Percentiles rank a stretch among this genome's conserved stretches.
Conservation (phyloP, 64 coral and sea anemone genomes). For the Montipora capricornis region DNA sequence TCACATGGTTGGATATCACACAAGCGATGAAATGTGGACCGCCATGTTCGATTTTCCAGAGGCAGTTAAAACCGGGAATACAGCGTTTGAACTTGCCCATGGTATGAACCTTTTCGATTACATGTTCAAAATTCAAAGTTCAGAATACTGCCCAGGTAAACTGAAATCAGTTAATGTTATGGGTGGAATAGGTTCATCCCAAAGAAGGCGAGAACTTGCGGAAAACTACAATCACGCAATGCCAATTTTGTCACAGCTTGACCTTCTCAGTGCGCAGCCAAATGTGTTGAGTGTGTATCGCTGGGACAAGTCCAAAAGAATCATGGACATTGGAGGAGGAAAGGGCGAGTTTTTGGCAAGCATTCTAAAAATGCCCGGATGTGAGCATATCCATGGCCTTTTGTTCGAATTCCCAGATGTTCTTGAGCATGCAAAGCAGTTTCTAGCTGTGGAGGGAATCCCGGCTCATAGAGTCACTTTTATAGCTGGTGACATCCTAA, state of each 20-base stretch:
- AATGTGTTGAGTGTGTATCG: constrained; percentile 9
- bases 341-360: constrained; percentile 30
- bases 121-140: not conserved
- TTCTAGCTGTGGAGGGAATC: not conserved
- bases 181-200: not conserved
- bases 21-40: constrained; percentile 51
- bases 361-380: constrained; percentile 52
- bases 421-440: not conserved
- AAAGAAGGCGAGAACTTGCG: constrained; percentile 39
- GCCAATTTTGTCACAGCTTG: not conserved
- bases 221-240: constrained; percentile 36
- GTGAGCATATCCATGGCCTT: constrained; percentile 39
- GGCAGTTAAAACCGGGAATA: constrained; percentile 36
- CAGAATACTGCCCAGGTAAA: not conserved
- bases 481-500: constrained; percentile 19
- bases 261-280: not conserved
- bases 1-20: constrained; percentile 20
- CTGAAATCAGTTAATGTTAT: not conserved
- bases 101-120: constrained; percentile 45
- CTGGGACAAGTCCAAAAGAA: constrained; percentile 19
- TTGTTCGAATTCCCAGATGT: constrained; percentile 50
- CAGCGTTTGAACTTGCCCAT: constrained; percentile 60
- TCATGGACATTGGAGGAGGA: constrained; percentile 61
- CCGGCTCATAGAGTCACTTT: constrained; percentile 16
- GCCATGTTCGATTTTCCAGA: constrained; percentile 18